Conservation (phyloP, 2,888 invertebrate species). For the Sesamia inferens region DNA sequence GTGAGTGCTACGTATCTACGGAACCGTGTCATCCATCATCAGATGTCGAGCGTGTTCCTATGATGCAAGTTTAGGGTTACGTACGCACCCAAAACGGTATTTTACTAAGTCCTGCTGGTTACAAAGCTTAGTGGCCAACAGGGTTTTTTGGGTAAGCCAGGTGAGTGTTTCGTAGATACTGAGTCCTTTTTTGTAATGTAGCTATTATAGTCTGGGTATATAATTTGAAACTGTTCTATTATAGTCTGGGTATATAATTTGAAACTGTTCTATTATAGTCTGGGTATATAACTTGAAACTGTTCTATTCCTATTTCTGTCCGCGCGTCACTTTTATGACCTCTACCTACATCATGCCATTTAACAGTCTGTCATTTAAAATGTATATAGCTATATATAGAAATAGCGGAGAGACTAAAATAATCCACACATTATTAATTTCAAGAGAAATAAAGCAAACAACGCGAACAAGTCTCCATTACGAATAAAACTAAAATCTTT, state of each 20-base stretch:
- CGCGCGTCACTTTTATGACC: constrained; percentile 4
- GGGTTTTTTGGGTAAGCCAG: background rate
- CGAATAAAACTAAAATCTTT: constrained; percentile 59
- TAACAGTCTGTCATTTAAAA: constrained; percentile 4
- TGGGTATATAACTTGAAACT: background rate
- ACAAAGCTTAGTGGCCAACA: background rate
- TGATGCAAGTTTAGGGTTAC: constrained; percentile 10
- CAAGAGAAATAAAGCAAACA: constrained; percentile 22
- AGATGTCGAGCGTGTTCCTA: constrained; percentile 18
- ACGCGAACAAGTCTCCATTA: constrained; percentile 56
- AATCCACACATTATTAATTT: constrained; percentile 35
- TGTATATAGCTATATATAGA: constrained; percentile 19
- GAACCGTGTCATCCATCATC: constrained; percentile 48
- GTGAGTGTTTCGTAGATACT: background rate
- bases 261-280: background rate
- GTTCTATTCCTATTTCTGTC: background rate
- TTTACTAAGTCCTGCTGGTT: background rate
- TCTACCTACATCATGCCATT: constrained; percentile 2
- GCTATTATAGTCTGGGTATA: too few species aligned
- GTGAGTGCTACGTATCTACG: constrained; percentile 50
- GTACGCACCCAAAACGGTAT: background rate
- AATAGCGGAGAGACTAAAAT: constrained; percentile 24
- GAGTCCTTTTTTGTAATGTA: background rate
- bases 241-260: too few species aligned
- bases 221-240: too few species aligned